A percentile compares a stretch with the other conserved stretches of the same genome.
phyloP scores from a whole-genome alignment of 2,797 vertebrate species.

The Dermochelys coriacea region DNA sequence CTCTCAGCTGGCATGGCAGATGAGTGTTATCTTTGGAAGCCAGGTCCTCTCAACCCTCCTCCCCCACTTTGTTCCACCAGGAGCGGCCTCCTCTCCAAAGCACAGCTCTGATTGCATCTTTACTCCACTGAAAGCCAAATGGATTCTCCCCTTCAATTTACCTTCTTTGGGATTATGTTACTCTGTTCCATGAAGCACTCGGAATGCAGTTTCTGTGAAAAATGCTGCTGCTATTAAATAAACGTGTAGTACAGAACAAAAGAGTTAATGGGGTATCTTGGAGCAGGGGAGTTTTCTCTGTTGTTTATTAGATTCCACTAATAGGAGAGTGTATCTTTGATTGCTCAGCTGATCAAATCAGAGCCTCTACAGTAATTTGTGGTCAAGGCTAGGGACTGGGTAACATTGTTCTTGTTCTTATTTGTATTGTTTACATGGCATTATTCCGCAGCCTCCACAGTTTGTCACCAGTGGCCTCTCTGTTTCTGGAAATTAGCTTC shows the following conservation, averaged over 20 bases:
- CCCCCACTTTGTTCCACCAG: too few species aligned
- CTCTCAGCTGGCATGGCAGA: too few species aligned
- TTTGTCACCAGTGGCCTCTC: background rate
- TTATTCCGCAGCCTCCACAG: background rate
- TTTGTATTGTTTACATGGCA: background rate
- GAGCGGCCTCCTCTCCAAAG: background rate
- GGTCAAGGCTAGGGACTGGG: background rate
- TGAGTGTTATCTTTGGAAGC: background rate
- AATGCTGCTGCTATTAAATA: too few species aligned
- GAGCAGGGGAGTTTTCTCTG: too few species aligned
- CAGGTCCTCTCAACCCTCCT: background rate
- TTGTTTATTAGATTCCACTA: background rate
- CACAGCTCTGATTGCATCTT: too few species aligned
- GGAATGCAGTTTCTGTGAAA: background rate
- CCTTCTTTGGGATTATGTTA: too few species aligned
- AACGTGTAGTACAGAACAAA: too few species aligned
- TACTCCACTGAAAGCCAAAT: too few species aligned
- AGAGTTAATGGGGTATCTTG: too few species aligned
- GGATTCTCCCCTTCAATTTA: too few species aligned
- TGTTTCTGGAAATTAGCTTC: background rate
- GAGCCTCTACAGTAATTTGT: background rate
- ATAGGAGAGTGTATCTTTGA: background rate
- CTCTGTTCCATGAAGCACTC: background rate
- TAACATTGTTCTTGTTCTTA: background rate
- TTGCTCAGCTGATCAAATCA: background rate